Evolutionary conservation across 2,797 vertebrate species (phyloP).

Genomic region (Coregonus ussuriensis): DNA sequence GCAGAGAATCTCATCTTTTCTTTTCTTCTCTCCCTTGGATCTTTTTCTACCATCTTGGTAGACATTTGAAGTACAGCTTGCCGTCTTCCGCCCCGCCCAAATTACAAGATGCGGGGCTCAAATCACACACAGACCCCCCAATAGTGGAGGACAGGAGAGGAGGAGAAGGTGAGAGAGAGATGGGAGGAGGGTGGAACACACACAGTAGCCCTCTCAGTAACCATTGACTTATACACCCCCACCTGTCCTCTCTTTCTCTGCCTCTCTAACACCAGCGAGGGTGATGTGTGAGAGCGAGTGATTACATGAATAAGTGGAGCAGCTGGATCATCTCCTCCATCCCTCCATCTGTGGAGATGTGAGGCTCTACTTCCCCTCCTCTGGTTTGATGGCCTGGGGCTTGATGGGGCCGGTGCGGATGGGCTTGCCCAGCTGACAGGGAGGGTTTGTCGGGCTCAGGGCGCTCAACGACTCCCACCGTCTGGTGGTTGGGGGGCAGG

Average conservation of each 20-base stretch:
- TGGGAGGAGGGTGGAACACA: slow-evolving; percentile 21
- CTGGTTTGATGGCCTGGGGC: slow-evolving; percentile 97
- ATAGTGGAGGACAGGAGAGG: slow-evolving; percentile 47
- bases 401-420: slow-evolving; percentile 98
- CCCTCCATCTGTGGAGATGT: slow-evolving; percentile 28
- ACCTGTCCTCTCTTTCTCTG: slow-evolving; percentile 38
- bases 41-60: slow-evolving; percentile 54
- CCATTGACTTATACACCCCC: slow-evolving; percentile 27
- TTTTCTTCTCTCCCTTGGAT: not conserved
- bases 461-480: slow-evolving; percentile 56
- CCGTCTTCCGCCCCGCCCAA: slow-evolving; percentile 34
- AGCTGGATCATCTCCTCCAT: slow-evolving; percentile 32
- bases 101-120: not conserved
- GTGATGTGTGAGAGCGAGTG: slow-evolving; percentile 46
- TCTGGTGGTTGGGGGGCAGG: slow-evolving; percentile 76
- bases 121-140: slow-evolving; percentile 36
- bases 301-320: slow-evolving; percentile 52
- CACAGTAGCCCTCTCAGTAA: slow-evolving; percentile 24
- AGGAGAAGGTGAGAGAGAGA: slow-evolving; percentile 28
- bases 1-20: slow-evolving; percentile 67
- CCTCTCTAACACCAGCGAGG: slow-evolving; percentile 29
- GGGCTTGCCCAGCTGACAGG: slow-evolving; percentile 82
- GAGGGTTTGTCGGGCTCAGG: slow-evolving; percentile 84
- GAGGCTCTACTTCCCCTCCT: slow-evolving; percentile 88
- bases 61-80: slow-evolving; percentile 52